These are phyloP conservation scores for Morinoia aosen DNA, from an alignment of 2,888 invertebrate species.

Conservation along the genomic window DNA sequence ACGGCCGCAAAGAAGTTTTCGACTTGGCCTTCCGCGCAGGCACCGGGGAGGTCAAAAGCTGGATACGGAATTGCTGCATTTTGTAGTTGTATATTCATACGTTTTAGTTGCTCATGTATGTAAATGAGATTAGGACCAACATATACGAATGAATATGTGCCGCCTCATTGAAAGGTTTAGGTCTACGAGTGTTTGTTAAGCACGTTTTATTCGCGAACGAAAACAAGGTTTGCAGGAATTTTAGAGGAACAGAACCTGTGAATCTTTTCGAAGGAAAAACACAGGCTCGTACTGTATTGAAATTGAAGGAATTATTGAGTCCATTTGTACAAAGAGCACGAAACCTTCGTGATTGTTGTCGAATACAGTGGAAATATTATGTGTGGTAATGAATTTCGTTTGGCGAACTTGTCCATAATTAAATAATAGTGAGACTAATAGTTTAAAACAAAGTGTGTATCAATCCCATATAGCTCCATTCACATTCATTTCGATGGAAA, in stretches of 20 bases:
- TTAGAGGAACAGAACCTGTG: not conserved
- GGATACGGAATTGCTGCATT: not conserved
- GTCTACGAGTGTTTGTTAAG: not conserved
- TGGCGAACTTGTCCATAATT: not conserved
- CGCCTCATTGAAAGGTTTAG: not conserved
- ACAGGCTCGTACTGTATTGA: not conserved
- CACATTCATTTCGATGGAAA: too few relatives aligned
- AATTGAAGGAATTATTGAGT: not conserved
- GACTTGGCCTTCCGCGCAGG: too few relatives aligned
- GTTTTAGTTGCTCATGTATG: not conserved
- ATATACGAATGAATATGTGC: not conserved
- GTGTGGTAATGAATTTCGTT: not conserved
- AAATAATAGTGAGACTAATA: not conserved
- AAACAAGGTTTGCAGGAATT: not conserved
- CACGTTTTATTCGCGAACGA: not conserved
- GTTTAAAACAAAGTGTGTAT: not conserved
- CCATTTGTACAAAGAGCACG: not conserved
- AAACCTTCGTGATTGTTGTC: not conserved
- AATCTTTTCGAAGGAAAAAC: not conserved
- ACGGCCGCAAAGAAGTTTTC: too few relatives aligned
- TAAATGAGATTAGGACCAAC: not conserved
- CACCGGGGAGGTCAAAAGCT: too few relatives aligned
- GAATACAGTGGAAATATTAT: not conserved
- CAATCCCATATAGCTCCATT: not conserved
- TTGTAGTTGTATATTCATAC: not conserved